Base-by-base conservation (phyloP, 2,113 vertebrate species). In the Hydrolagus affinis region DNA sequence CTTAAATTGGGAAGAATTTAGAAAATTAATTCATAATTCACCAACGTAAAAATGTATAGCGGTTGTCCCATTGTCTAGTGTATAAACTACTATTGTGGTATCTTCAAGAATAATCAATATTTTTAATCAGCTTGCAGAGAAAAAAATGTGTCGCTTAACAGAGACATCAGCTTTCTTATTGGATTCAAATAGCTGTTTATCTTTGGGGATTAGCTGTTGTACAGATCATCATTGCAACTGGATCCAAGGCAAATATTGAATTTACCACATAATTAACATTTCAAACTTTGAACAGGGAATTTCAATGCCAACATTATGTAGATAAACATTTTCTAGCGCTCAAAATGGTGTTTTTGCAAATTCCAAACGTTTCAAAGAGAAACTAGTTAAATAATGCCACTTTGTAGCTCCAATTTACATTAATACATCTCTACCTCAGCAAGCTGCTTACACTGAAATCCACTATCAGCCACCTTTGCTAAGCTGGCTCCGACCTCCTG, bases 191-290 rank as follows among this genome's bases (percentile, higher is more conserved):
- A 10, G 15, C 25, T n/a, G 72, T 44, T 74, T 72, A 72, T 28
- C 70, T 72, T 28, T 72, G 70, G 70, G 23, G 70, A 72, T 72
- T 72, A 72, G 70, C 23, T 28, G 70, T 25, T 72, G 25, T 72
- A 28, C 25, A 25, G 70, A 25, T 4, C 70, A 72, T 72, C 28
- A 72, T 72, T 72, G 25, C 70, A 72, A 72, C n/a, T 23, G 4
- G 21, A n/a, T 70, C 69, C 69, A 70, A 70, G 69, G 10, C n/a
- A 70, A 70, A 70, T 28, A 30, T 72, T 72, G 70, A 28, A 28
- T 72, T 72, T 69, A 69, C 21, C 15, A 72, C 70, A 72, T 14
- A 72, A 14, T 72, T 72, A 72, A 14, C 70, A 72, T 14, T 14
- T 72, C 70, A 72, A 72, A 72, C 23, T 21, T 11, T 28, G 70